A percentile compares a stretch with the other conserved stretches of the same genome.
Conservation (phyloP, 2,888 invertebrate species). For the Noctua pronuba region DNA sequence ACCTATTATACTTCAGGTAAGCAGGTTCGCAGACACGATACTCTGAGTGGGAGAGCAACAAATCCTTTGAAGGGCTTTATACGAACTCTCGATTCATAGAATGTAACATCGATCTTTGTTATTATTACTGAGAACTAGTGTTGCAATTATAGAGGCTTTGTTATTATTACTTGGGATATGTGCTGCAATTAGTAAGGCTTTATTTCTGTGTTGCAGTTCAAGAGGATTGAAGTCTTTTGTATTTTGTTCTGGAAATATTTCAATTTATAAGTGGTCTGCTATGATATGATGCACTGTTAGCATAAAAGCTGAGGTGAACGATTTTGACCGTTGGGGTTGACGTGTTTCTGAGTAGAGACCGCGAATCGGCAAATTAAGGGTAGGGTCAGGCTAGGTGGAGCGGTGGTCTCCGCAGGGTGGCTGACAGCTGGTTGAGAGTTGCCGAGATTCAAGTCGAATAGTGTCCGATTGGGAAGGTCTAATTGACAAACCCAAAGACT, state of each 20-base stretch:
- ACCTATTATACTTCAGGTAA: conserved; percentile 30
- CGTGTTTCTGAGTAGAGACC: neutral
- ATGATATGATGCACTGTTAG: neutral
- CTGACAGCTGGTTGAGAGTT: neutral
- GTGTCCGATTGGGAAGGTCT: neutral
- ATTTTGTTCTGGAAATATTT: conserved; percentile 3
- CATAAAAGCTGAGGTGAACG: neutral
- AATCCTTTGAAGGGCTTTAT: conserved; percentile 26
- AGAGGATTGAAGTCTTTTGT: neutral
- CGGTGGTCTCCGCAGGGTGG: neutral
- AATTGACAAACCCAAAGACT: too few species aligned
- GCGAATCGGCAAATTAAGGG: neutral
- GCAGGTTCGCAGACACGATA: conserved; percentile 17
- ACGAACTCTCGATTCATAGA: conserved; percentile 12
- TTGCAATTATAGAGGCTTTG: conserved; percentile 7
- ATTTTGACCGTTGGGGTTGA: neutral
- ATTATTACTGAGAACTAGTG: conserved; percentile 14
- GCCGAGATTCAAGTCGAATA: neutral
- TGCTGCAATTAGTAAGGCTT: conserved; percentile 8
- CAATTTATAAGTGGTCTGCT: conserved; percentile 1
- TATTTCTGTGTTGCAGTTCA: neutral
- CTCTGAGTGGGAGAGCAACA: neutral
- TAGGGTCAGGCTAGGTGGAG: neutral
- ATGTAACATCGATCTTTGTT: neutral
- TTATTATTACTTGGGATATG: neutral